Base-by-base conservation (phyloP, 2,888 invertebrate species). In the Sinelater perroti region DNA sequence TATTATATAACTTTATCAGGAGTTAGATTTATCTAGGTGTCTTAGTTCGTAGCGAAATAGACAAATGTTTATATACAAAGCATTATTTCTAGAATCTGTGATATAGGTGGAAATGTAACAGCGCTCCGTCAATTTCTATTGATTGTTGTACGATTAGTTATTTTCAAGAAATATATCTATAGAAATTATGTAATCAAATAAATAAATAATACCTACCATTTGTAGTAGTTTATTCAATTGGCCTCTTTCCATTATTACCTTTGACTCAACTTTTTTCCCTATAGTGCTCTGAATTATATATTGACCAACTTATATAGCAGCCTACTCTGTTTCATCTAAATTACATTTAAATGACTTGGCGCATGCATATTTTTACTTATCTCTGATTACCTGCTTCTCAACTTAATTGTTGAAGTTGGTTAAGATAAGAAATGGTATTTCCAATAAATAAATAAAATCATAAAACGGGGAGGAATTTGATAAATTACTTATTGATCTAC, bases 51-150 rank as follows among this genome's bases (percentile, higher is more conserved):
- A 62, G 51, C 51, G 30, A 58, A 42, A 47, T 60, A 62, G 59
- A 66, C 55, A 51, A 61, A 51, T 66, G 65, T 65, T 66, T 66
- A 68, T 65, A 68, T 67, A 66, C 61, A 62, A 68, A 62, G 63
- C 65, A 67, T 66, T 66, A 68, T 68, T 64, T 67, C 68, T 71
- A 71, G 71, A 69, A 70, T 68, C 71, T 71, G 71, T 71, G 71
- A 71, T 71, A 71, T 69, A 71, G 70, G 64, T 70, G 70, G 66
- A 64, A 67, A 64, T 58, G 63, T 65, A 66, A 63, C 65, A 67
- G 64, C 65, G 70, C 65, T 71, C 71, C 70, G 70, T 71, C 70
- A 69, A 70, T 69, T 70, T 67, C 62, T 68, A 67, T 64, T 67
- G 62, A 62, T 60, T 61, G 56, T 66, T 59, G 56, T 56, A 56